These are phyloP conservation scores for Artemisiospiza belli DNA, from an alignment of 2,113 vertebrate genomes.

Conservation along the genomic window DNA sequence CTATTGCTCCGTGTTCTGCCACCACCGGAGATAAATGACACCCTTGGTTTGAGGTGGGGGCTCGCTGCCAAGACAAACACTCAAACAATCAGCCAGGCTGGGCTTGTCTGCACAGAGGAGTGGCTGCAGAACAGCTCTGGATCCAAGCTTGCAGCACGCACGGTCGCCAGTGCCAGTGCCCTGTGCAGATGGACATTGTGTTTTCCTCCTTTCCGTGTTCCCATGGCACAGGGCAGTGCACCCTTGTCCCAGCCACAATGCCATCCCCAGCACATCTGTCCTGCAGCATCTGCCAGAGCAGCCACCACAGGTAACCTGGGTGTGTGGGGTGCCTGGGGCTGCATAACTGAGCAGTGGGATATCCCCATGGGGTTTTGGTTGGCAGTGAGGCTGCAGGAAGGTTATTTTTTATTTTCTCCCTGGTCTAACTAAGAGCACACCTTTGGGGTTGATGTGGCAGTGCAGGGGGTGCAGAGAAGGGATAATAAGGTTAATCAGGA, in stretches of 20 bases:
- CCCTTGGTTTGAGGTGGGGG: neutral
- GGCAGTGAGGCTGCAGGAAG: neutral
- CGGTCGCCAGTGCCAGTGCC: neutral
- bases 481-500: neutral
- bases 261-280: fast-evolving
- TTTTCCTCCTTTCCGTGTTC: fast-evolving
- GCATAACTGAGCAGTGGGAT: neutral
- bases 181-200: neutral
- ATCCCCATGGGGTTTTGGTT: neutral
- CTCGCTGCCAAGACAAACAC: neutral
- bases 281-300: fast-evolving
- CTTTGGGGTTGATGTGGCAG: neutral
- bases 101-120: neutral
- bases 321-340: neutral
- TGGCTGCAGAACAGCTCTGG: neutral
- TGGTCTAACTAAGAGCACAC: neutral
- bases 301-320: neutral
- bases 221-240: fast-evolving
- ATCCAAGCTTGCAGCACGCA: neutral
- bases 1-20: neutral
- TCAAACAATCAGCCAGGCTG: neutral
- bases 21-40: neutral
- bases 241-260: neutral
- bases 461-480: neutral
- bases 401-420: neutral